A percentile compares a stretch with the other conserved stretches of the same genome.
These are phyloP conservation scores for Vulpes vulpes DNA, from an alignment of 2,113 vertebrate genomes.

Conservation along the genomic window DNA sequence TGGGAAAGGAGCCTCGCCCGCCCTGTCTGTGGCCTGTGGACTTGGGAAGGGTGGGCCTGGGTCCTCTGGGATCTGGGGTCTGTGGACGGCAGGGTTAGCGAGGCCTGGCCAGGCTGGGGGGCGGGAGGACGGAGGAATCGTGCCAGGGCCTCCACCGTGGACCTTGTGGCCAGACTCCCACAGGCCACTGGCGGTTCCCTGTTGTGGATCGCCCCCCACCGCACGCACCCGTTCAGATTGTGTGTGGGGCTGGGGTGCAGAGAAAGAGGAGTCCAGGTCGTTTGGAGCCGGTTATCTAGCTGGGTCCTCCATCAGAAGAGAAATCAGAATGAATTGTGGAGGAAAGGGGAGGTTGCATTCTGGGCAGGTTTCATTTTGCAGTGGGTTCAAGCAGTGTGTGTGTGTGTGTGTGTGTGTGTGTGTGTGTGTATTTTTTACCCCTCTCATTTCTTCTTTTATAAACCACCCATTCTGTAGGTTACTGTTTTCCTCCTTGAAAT, in stretches of 20 bases:
- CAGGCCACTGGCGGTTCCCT: constrained; percentile 47
- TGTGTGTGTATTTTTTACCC: neutral
- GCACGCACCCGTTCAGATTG: constrained; percentile 67
- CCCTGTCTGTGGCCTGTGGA: neutral
- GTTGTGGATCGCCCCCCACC: constrained; percentile 37
- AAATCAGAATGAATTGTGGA: constrained; percentile 75
- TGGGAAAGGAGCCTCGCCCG: neutral
- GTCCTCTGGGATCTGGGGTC: neutral
- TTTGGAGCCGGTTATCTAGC: constrained; percentile 67
- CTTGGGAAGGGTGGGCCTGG: constrained; percentile 30
- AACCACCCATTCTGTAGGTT: constrained; percentile 55
- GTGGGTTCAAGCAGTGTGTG: constrained; percentile 59
- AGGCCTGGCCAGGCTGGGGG: neutral
- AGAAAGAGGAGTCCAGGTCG: constrained; percentile 71
- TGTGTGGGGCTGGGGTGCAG: constrained; percentile 72
- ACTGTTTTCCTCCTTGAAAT: constrained; percentile 46
- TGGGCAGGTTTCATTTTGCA: constrained; percentile 81
- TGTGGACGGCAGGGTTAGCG: neutral
- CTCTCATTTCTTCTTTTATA: constrained; percentile 59
- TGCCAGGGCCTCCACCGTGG: constrained; percentile 34
- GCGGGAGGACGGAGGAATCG: neutral
- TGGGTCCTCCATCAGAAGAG: constrained; percentile 66
- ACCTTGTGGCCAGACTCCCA: constrained; percentile 68
- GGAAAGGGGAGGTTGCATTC: constrained; percentile 68
- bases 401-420: neutral